Percentiles rank a stretch among this genome's conserved stretches.
Evolutionary conservation across 2,888 invertebrate genomes (phyloP).

Genomic region (Phanerotoma sp.): DNA sequence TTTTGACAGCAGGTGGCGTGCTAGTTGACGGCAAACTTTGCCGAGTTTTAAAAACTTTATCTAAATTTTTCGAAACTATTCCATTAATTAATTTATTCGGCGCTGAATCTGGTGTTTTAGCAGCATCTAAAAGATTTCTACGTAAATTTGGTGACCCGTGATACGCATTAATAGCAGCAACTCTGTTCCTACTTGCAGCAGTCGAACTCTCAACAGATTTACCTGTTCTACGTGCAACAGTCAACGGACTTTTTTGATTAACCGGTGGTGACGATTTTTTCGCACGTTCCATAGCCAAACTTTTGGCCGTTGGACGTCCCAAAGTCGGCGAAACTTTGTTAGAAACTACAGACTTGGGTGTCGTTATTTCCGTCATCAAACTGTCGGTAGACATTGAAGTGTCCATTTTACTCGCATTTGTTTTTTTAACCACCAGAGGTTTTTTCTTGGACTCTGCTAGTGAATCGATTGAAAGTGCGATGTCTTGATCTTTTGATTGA

Average conservation of each 20-base stretch:
- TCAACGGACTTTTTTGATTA: conserved; percentile 44
- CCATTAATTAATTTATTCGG: conserved; percentile 43
- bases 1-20: conserved; percentile 34
- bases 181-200: conserved; percentile 52
- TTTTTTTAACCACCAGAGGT: conserved; percentile 36
- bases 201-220: conserved; percentile 52
- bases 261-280: conserved; percentile 51
- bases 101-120: conserved; percentile 61
- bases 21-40: conserved; percentile 36
- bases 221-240: conserved; percentile 42
- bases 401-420: conserved; percentile 50
- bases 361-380: conserved; percentile 48
- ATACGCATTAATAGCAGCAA: conserved; percentile 47
- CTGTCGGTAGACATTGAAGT: conserved; percentile 57
- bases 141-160: conserved; percentile 58
- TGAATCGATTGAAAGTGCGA: conserved; percentile 53
- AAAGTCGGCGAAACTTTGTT: conserved; percentile 52
- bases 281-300: conserved; percentile 40
- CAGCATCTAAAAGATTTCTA: conserved; percentile 60
- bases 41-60: conserved; percentile 35
- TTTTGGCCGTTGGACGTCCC: conserved; percentile 38
- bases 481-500: conserved; percentile 47
- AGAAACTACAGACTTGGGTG: conserved; percentile 45
- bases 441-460: conserved; percentile 48
- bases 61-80: conserved; percentile 29